Conservation (phyloP, 2,888 invertebrate species). For the Volucella inanis region DNA sequence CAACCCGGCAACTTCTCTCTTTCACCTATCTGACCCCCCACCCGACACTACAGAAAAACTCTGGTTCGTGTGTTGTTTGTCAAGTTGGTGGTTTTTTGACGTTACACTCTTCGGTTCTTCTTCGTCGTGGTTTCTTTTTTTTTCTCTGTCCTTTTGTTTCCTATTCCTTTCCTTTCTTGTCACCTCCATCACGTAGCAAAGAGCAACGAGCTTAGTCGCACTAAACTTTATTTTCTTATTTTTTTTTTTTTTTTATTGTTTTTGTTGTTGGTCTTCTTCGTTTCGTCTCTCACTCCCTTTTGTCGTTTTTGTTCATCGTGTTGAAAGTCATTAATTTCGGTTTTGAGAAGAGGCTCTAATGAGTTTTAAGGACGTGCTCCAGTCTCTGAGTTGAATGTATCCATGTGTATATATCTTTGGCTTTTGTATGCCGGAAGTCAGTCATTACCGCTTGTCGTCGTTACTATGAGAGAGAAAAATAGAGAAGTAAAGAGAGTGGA, state of each 20-base stretch:
- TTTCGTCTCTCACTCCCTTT: neutral
- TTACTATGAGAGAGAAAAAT: neutral
- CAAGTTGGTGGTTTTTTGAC: slow-evolving; percentile 64
- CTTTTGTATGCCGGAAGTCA: slow-evolving; percentile 71
- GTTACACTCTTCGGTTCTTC: slow-evolving; percentile 15
- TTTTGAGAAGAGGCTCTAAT: slow-evolving; percentile 75
- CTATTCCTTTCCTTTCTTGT: slow-evolving; percentile 50
- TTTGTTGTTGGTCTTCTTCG: slow-evolving; percentile 6
- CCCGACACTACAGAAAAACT: slow-evolving; percentile 6
- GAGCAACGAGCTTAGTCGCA: slow-evolving; percentile 62
- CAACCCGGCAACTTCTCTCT: slow-evolving; percentile 1
- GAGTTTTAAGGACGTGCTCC: slow-evolving; percentile 74
- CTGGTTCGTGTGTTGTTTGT: slow-evolving; percentile 73
- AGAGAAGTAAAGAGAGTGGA: slow-evolving; percentile 4
- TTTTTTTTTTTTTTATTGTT: neutral
- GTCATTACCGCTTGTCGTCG: slow-evolving; percentile 71
- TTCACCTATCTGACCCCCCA: slow-evolving; percentile 12
- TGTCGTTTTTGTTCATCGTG: slow-evolving; percentile 37
- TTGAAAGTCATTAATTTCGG: slow-evolving; percentile 75
- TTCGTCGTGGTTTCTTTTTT: slow-evolving; percentile 7
- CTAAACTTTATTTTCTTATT: slow-evolving; percentile 20
- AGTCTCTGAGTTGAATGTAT: slow-evolving; percentile 54
- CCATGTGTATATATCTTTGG: slow-evolving; percentile 47
- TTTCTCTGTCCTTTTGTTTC: slow-evolving; percentile 34
- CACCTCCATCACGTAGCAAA: slow-evolving; percentile 72